Evolutionary conservation across 2,797 vertebrate genomes (phyloP), one percentile per base, ranked within the genome.

Genomic region (Catamblyrhynchus diadema): DNA sequence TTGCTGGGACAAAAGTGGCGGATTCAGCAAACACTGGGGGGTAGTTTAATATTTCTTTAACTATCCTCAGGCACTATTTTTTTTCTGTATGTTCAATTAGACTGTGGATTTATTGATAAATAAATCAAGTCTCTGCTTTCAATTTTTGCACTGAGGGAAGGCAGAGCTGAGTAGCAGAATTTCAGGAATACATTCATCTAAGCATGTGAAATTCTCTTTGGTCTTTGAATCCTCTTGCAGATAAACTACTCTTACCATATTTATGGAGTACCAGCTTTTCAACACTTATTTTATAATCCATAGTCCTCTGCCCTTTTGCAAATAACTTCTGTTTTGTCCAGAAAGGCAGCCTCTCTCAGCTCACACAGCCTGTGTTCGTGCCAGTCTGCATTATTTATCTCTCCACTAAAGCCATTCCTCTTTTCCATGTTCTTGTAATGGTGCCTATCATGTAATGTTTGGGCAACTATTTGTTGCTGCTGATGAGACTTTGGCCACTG

Each of bases 251-350:
- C 66, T 51, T 56, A 82, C 54, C 54, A 41, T 91, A 95, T 96
- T 96, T 95, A 94, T 69, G 84, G 77, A 83, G 64, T 90, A 85
- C 32, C 72, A 93, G 50, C 69, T 96, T 88, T 94, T 86, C 83
- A 95, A 93, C 72, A 91, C 35, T 95, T 94, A 90, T 90, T 84
- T 95, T 86, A 95, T 96, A 97, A 97, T 95, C 92, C 75, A 87
- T 48, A 96, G 62, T 66, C 61, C 73, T 92, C 30, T 85, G 70
- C 56, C 77, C 62, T 96, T 96, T 96, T 92, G 94, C 83, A 96
- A 93, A 95, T 92, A 96, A 94, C 67, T 94, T 92, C 85, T 92
- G 20, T 78, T 94, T 85, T 96, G 71, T 66, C 57, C 70, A 48
- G 71, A 86, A 94, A 95, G 69, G 37, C 64, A 90, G 77, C 66